phyloP scores from a whole-genome alignment of 1,140 invertebrate species.

The Drosophila bipectinata region DNA sequence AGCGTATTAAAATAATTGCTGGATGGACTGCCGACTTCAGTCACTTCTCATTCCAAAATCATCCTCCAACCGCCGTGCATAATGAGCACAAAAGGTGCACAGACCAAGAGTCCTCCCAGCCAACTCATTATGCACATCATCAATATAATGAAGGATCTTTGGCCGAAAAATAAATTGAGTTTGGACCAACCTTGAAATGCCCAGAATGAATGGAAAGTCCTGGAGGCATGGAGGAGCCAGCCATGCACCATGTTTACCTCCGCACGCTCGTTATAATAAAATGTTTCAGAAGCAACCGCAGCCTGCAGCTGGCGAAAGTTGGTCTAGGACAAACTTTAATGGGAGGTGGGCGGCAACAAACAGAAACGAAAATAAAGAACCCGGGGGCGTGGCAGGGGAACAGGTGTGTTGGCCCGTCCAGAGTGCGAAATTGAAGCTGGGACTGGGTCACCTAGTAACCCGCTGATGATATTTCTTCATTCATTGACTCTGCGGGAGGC shows the following conservation, averaged over 20 bases:
- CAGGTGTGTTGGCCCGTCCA: conserved; percentile 38
- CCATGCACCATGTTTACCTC: conserved; percentile 37
- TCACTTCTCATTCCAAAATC: conserved; percentile 3
- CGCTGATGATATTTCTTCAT: conserved; percentile 62
- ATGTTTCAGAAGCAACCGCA: conserved; percentile 64
- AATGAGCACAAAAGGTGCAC: conserved; percentile 36
- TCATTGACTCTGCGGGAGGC: conserved; percentile 69
- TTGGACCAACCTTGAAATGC: conserved; percentile 54
- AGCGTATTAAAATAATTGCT: conserved; percentile 27
- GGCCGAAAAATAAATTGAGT: conserved; percentile 40
- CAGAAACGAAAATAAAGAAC: neutral
- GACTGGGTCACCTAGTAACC: conserved; percentile 83
- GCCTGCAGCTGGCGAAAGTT: conserved; percentile 59
- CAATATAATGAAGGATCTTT: conserved; percentile 37
- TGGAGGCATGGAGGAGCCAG: conserved; percentile 2
- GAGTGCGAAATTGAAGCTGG: conserved; percentile 13
- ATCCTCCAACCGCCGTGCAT: conserved; percentile 21
- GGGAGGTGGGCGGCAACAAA: neutral
- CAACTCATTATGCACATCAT: conserved; percentile 49
- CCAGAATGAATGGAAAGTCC: conserved; percentile 30
- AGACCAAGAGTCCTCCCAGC: neutral
- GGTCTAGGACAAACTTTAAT: conserved; percentile 80
- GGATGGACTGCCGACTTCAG: neutral
- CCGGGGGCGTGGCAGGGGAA: neutral
- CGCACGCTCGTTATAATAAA: conserved; percentile 46